Evolutionary conservation across 2,797 vertebrate genomes (phyloP).

Genomic region (Coreius guichenoti): DNA sequence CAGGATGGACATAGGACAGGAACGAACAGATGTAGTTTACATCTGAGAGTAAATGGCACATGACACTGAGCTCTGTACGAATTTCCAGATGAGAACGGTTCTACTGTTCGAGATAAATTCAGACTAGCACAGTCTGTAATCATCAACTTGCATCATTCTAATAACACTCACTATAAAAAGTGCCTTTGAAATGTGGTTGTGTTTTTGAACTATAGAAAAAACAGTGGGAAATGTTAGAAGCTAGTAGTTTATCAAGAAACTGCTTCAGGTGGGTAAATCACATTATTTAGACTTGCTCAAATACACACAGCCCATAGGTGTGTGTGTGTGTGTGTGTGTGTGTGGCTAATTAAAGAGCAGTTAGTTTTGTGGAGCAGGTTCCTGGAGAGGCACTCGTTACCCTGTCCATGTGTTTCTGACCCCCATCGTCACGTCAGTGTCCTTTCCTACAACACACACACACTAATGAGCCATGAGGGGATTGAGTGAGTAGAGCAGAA

Average conservation of each 20-base stretch:
- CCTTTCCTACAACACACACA: conserved; percentile 49
- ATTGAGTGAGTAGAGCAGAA: conserved; percentile 56
- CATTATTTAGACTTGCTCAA: conserved; percentile 19
- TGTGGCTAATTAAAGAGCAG: conserved; percentile 61
- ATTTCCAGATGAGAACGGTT: conserved; percentile 34
- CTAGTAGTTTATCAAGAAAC: conserved; percentile 9
- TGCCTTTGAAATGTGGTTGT: conserved; percentile 16
- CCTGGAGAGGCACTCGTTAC: conserved; percentile 59
- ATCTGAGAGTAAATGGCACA: conserved; percentile 57
- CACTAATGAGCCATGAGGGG: conserved; percentile 63
- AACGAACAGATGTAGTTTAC: conserved; percentile 56
- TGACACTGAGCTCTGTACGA: conserved; percentile 8
- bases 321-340: conserved; percentile 29
- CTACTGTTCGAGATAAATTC: conserved; percentile 16
- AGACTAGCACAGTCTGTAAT: conserved; percentile 27
- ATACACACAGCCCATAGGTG: neutral
- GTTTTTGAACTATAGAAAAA: neutral
- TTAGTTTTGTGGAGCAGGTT: conserved; percentile 54
- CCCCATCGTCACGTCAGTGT: conserved; percentile 57
- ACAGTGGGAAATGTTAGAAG: neutral
- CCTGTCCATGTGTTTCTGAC: conserved; percentile 61
- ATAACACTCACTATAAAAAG: neutral
- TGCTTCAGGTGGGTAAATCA: conserved; percentile 11
- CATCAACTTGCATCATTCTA: conserved; percentile 7
- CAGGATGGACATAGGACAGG: conserved; percentile 39